These are phyloP conservation scores for Maconellicoccus hirsutus DNA, from an alignment of 1,140 invertebrate genomes.

Conservation along the genomic window DNA sequence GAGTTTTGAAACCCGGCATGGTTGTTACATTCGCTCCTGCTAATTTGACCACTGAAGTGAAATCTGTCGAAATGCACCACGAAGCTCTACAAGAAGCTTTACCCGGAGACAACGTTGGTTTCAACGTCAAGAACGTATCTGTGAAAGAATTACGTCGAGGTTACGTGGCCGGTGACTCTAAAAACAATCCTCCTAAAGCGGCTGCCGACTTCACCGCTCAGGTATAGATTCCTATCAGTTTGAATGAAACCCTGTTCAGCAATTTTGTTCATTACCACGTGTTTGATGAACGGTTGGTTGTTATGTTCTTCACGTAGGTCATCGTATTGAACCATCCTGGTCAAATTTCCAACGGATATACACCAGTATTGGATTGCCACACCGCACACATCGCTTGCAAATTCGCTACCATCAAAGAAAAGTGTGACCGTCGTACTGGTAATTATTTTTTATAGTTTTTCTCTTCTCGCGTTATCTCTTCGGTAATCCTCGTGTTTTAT, in stretches of 20 bases:
- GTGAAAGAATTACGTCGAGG: constrained; percentile 96
- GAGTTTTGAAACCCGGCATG: constrained; percentile 94
- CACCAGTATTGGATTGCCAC: constrained; percentile 95
- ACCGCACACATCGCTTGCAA: constrained; percentile 99
- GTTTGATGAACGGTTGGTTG: not conserved
- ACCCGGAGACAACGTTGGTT: constrained; percentile 97
- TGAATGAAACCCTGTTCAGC: too few species aligned
- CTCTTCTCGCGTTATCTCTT: too few species aligned
- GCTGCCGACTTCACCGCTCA: constrained; percentile 88
- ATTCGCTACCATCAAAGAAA: constrained; percentile 94
- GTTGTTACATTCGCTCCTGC: constrained; percentile 94
- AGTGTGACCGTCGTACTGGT: constrained; percentile 91
- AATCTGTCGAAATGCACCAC: constrained; percentile 99
- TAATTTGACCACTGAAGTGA: constrained; percentile 93
- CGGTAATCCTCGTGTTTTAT: too few species aligned
- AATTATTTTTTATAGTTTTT: too few species aligned
- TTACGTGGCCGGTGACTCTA: constrained; percentile 93
- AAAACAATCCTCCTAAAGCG: constrained; percentile 86
- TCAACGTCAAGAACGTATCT: constrained; percentile 99
- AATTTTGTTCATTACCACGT: too few species aligned
- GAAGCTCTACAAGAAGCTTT: constrained; percentile 87
- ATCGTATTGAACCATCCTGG: constrained; percentile 97
- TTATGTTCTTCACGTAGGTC: constrained; percentile 46
- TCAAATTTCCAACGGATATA: constrained; percentile 93
- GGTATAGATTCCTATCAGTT: too few species aligned